Percentiles rank a stretch among this genome's conserved stretches.
These are phyloP conservation scores for Erebia palarica DNA, from an alignment of 2,888 invertebrate species.

Conservation along the genomic window DNA sequence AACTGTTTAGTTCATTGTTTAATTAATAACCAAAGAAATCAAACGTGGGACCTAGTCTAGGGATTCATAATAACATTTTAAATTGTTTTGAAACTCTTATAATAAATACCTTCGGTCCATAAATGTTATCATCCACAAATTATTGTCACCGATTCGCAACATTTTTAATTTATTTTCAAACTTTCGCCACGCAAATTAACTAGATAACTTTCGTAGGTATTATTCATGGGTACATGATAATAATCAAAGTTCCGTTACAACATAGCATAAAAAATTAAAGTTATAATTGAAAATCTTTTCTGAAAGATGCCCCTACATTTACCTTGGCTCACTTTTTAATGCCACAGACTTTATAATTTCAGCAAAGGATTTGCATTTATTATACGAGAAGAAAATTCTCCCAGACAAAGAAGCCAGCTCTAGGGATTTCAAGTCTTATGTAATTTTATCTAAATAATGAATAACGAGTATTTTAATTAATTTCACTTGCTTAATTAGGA, in stretches of 20 bases:
- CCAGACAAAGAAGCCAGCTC: neutral
- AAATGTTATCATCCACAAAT: neutral
- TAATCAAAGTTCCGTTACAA: slow-evolving; percentile 3
- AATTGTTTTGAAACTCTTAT: neutral
- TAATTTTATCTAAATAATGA: neutral
- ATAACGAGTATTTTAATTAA: neutral
- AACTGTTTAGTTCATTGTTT: too few relatives aligned
- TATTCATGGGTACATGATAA: neutral
- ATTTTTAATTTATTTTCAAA: neutral
- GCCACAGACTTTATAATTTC: slow-evolving; percentile 7
- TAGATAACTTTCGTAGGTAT: neutral
- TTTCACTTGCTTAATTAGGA: neutral
- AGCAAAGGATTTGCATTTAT: slow-evolving; percentile 13
- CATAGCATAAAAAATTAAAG: neutral
- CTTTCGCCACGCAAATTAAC: neutral
- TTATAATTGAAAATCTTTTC: slow-evolving; percentile 15
- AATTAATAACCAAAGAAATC: too few relatives aligned
- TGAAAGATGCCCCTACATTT: slow-evolving; percentile 7
- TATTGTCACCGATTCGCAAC: neutral
- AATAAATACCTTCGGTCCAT: neutral
- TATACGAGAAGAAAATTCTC: neutral
- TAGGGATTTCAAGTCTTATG: neutral
- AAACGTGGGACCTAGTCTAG: too few relatives aligned
- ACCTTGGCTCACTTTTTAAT: slow-evolving; percentile 15
- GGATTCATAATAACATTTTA: neutral